Conservation (phyloP, 2,113 vertebrate genomes). For the Antennarius striatus region DNA sequence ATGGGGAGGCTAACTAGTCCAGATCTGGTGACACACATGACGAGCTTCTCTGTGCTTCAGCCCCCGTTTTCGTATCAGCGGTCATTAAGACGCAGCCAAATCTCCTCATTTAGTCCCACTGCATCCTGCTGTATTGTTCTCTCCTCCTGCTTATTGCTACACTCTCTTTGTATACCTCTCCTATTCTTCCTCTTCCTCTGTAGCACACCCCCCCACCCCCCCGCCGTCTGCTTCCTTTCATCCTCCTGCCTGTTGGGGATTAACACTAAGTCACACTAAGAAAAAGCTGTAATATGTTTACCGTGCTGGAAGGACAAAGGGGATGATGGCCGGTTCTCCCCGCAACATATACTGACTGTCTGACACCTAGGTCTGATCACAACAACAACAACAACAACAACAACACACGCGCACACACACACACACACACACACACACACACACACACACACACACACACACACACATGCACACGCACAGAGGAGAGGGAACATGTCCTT, state of each 20-base stretch:
- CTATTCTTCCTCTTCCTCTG: conserved; percentile 1
- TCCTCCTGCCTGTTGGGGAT: conserved; percentile 54
- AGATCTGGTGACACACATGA: conserved; percentile 14
- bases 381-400: too few relatives aligned
- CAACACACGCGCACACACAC: background rate
- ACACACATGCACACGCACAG: conserved; percentile 1
- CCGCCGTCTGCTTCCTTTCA: conserved; percentile 31
- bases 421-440: background rate
- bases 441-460: background rate
- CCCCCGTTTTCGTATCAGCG: too few relatives aligned
- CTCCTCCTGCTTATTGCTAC: conserved; percentile 11
- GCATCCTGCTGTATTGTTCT: background rate
- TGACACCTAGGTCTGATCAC: conserved; percentile 42
- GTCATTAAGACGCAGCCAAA: too few relatives aligned
- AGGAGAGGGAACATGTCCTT: conserved; percentile 11
- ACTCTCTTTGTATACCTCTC: conserved; percentile 29
- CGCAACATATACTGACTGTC: conserved; percentile 26
- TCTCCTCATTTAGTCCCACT: conserved; percentile 3
- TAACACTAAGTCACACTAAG: conserved; percentile 50
- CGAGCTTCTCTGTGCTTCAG: too few relatives aligned
- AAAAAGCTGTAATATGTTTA: conserved; percentile 52
- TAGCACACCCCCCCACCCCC: conserved; percentile 12
- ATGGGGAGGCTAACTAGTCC: conserved; percentile 26
- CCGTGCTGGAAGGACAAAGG: conserved; percentile 57
- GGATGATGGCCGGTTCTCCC: conserved; percentile 42